phyloP scores from a whole-genome alignment of 1,140 invertebrate genomes.

The Streblospio benedicti region DNA sequence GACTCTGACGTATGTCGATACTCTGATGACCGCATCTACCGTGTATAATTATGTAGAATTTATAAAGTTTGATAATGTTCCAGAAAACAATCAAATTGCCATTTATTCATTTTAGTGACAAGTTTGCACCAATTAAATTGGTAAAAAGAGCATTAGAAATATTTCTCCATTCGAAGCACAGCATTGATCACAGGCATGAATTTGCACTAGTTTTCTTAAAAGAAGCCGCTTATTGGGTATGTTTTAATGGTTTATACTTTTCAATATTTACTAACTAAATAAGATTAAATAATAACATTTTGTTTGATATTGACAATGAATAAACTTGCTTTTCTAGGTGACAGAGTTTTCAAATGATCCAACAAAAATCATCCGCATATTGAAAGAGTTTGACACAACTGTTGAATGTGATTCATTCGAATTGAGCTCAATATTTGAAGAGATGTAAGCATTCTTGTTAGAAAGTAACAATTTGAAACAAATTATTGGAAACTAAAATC shows the following conservation, averaged over 20 bases:
- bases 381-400: constrained; percentile 53
- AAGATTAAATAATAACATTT: neutral
- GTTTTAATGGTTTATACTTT: constrained; percentile 6
- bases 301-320: neutral
- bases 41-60: neutral
- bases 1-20: neutral
- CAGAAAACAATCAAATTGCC: neutral
- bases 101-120: constrained; percentile 38
- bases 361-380: constrained; percentile 52
- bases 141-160: constrained; percentile 57
- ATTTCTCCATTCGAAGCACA: constrained; percentile 58
- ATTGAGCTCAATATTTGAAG: constrained; percentile 54
- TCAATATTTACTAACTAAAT: neutral
- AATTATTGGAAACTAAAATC: neutral
- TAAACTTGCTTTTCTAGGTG: constrained; percentile 27
- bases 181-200: constrained; percentile 57
- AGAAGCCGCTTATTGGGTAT: constrained; percentile 51
- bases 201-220: constrained; percentile 59
- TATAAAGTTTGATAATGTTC: neutral
- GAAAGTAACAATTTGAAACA: neutral
- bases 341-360: constrained; percentile 58
- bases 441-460: constrained; percentile 45
- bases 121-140: constrained; percentile 54
- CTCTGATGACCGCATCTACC: neutral
- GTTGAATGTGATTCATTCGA: constrained; percentile 52